Base-by-base conservation (phyloP, 2,888 invertebrate genomes). In the Lepidonotus clava region DNA sequence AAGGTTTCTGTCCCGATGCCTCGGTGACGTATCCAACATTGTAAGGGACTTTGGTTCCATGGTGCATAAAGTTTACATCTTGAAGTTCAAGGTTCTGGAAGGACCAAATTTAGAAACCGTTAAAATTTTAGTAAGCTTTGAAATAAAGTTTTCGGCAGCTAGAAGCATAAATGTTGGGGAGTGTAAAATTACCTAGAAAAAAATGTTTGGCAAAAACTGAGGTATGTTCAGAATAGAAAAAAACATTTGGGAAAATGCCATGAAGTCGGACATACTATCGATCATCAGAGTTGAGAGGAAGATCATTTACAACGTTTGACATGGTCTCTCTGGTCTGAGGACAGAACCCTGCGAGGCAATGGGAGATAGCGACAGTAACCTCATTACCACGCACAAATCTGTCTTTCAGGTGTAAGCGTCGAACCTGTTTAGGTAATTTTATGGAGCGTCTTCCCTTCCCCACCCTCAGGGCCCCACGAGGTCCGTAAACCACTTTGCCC, bases 81-180 rank as follows among this genome's bases (percentile, higher is more conserved):
- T 76, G 76, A 40, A 76, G 40, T 38, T 76, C 76, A 76, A 40
- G 38, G 18, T 76, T 76, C 76, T 76, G 76, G 34, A 76, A 76
- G 24, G 38, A 8, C 34, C 76, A 61, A 61, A 61, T 28, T 5
- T n/a, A n/a, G n/a, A n/a, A n/a, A n/a, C n/a, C n/a, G n/a, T n/a
- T n/a, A n/a, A n/a, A n/a, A n/a, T n/a, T n/a, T n/a, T n/a, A n/a
- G n/a, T n/a, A n/a, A n/a, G n/a, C n/a, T n/a, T n/a, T n/a, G n/a
- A n/a, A n/a, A n/a, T n/a, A n/a, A n/a, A n/a, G n/a, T n/a, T n/a
- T n/a, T n/a, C n/a, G n/a, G n/a, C n/a, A n/a, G n/a, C n/a, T n/a
- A n/a, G n/a, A n/a, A n/a, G n/a, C n/a, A n/a, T n/a, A n/a, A n/a
- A n/a, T n/a, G n/a, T n/a, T n/a, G n/a, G n/a, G n/a, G n/a, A n/a